These are phyloP conservation scores for Sinodicranocentrus sp. DNA, from an alignment of 2,888 invertebrate species.

Conservation along the genomic window DNA sequence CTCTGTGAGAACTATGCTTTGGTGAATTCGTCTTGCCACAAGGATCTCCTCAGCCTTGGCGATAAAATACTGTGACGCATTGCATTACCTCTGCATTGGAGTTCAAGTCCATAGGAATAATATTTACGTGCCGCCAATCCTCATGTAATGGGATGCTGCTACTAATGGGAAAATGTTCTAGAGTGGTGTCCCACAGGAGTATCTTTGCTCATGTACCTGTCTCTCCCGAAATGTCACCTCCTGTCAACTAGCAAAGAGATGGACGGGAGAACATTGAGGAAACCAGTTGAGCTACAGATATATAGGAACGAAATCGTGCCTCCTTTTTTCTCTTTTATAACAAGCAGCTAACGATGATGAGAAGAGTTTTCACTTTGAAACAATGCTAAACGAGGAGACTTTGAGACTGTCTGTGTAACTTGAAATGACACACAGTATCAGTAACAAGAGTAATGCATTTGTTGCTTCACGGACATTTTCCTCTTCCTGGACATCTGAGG, in stretches of 20 bases:
- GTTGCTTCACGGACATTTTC: not conserved
- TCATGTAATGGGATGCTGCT: constrained; percentile 47
- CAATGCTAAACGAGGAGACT: constrained; percentile 16
- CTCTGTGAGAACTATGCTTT: not conserved
- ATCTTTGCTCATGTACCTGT: constrained; percentile 66
- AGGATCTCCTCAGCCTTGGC: constrained; percentile 2
- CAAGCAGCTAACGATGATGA: constrained; percentile 6
- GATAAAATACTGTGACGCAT: not conserved
- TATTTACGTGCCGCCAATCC: constrained; percentile 19
- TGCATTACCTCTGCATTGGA: not conserved
- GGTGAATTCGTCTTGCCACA: constrained; percentile 11
- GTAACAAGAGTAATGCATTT: constrained; percentile 25
- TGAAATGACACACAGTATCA: constrained; percentile 22
- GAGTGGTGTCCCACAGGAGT: constrained; percentile 59
- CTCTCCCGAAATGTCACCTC: constrained; percentile 61
- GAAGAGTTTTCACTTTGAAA: not conserved
- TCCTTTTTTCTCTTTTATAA: not conserved
- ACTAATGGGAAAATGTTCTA: constrained; percentile 61
- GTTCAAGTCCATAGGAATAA: not conserved
- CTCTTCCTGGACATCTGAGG: constrained; percentile 26
- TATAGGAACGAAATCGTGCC: not conserved
- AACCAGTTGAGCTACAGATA: not conserved
- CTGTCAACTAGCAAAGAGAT: constrained; percentile 23
- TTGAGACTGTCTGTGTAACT: not conserved
- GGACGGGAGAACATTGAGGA: not conserved